A percentile compares a stretch with the other conserved stretches of the same genome.
Conservation (phyloP, 1,140 invertebrate species). For the Saccostrea cuccullata region DNA sequence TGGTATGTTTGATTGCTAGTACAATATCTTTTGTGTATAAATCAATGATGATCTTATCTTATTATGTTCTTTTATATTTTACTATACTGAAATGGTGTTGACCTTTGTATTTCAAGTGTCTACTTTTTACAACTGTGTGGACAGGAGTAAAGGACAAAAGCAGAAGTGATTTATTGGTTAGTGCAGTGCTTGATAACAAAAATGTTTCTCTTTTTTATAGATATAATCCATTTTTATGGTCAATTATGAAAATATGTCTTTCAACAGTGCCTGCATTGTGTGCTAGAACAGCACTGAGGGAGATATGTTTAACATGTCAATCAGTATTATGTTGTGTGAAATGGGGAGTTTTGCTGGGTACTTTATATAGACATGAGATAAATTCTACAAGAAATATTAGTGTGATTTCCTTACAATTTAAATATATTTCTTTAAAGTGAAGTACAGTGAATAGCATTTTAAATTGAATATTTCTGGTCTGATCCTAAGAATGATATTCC, state of each 20-base stretch:
- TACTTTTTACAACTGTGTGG: background rate
- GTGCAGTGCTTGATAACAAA: background rate
- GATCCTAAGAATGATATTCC: too few relatives aligned
- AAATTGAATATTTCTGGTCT: too few relatives aligned
- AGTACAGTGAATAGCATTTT: too few relatives aligned
- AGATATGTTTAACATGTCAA: background rate
- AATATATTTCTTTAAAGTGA: too few relatives aligned
- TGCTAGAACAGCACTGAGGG: background rate
- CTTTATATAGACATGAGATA: too few relatives aligned
- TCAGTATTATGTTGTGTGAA: background rate
- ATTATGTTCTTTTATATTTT: background rate
- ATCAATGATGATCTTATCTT: background rate
- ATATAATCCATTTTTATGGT: background rate
- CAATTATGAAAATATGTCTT: background rate
- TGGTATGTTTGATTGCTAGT: background rate
- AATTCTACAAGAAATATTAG: too few relatives aligned
- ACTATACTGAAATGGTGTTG: background rate
- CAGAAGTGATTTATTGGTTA: background rate
- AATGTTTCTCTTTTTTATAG: background rate
- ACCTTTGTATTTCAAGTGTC: background rate
- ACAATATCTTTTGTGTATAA: background rate
- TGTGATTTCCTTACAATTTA: too few relatives aligned
- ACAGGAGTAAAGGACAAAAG: background rate
- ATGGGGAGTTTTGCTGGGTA: background rate
- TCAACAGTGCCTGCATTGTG: background rate